A percentile compares a stretch with the other conserved stretches of the same genome.
Evolutionary conservation across 2,888 invertebrate genomes (phyloP).

Genomic region (Dryomyza anilis): DNA sequence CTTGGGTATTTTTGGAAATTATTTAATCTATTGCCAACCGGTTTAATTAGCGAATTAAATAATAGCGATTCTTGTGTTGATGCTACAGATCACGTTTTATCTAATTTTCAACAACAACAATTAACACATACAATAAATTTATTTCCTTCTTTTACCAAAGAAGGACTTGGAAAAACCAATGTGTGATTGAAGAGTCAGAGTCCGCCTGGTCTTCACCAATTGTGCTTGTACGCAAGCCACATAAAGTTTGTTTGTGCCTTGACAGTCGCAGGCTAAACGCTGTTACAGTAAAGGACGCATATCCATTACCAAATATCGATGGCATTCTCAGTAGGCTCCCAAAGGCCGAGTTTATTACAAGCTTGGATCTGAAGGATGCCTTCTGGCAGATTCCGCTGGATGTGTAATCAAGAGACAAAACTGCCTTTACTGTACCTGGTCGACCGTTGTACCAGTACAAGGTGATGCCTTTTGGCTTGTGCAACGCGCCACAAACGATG

Average conservation of each 20-base stretch:
- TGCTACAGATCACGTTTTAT: not conserved
- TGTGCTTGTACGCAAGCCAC: conserved; percentile 6
- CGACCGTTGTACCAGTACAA: conserved; percentile 8
- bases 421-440: conserved; percentile 7
- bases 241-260: conserved; percentile 22
- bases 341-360: not conserved
- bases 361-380: conserved; percentile 1
- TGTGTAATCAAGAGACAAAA: not conserved
- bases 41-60: not conserved
- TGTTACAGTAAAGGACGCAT: conserved; percentile 21
- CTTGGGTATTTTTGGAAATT: conserved; percentile 28
- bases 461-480: conserved; percentile 18
- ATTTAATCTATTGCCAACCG: conserved; percentile 3
- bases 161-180: conserved; percentile 12
- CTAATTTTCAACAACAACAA: not conserved
- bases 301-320: conserved; percentile 22
- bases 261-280: conserved; percentile 15
- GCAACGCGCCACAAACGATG: conserved; percentile 17
- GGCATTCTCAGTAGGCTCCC: conserved; percentile 6
- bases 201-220: conserved; percentile 22
- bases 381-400: not conserved
- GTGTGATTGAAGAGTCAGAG: conserved; percentile 41
- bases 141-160: conserved; percentile 21
- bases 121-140: not conserved
- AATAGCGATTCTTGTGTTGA: no score